Conservation (phyloP, 92 coral and sea anemone genomes). For the Montipora capitata region DNA sequence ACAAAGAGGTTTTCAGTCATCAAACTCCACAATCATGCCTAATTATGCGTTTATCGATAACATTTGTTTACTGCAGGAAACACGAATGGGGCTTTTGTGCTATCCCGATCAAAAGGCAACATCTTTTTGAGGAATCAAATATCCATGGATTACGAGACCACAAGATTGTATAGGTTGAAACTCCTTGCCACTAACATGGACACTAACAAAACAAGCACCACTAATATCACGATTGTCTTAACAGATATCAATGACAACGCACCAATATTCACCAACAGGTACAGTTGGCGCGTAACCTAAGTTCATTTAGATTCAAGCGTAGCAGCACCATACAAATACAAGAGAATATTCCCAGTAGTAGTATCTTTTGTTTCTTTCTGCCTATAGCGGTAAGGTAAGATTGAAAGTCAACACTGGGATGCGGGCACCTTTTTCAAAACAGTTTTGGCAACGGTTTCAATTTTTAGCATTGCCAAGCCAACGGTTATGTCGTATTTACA, state of each 20-base stretch:
- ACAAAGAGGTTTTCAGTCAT: no score
- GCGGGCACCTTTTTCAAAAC: no score
- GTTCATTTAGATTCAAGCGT: neutral
- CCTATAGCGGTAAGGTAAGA: neutral
- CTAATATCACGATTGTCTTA: constrained; percentile 26
- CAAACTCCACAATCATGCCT: no score
- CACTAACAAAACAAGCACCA: constrained; percentile 33
- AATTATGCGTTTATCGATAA: no score
- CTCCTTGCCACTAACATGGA: constrained; percentile 63
- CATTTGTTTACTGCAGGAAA: constrained; percentile 41
- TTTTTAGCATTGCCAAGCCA: no score
- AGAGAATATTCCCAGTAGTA: neutral
- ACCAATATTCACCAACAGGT: constrained; percentile 58
- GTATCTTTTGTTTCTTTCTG: neutral
- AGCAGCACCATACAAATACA: neutral
- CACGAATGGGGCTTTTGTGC: constrained; percentile 46
- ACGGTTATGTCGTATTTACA: no score
- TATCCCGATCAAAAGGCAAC: constrained; percentile 30
- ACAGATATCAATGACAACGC: constrained; percentile 64
- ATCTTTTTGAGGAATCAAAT: constrained; percentile 41
- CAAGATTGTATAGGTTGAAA: constrained; percentile 5
- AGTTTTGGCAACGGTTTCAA: no score
- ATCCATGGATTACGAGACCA: constrained; percentile 51
- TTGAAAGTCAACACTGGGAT: neutral
- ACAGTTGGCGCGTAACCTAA: neutral